Evolutionary conservation across 2,888 invertebrate species (phyloP).

Genomic region (Drosophila prolongata): DNA sequence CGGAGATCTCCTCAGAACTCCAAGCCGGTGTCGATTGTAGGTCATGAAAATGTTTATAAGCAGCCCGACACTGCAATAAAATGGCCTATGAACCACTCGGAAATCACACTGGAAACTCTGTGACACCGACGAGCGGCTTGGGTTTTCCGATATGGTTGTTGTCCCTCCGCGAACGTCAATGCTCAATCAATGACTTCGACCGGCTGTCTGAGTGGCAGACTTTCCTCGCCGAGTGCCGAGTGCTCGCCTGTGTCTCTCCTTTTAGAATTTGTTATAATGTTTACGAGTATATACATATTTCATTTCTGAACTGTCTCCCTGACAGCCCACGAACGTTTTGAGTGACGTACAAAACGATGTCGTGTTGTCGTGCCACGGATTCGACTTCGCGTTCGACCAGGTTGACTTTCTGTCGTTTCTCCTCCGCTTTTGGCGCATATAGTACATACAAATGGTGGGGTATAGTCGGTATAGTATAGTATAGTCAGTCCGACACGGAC

Average conservation of each 20-base stretch:
- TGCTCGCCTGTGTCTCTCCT: slow-evolving; percentile 52
- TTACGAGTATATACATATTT: slow-evolving; percentile 61
- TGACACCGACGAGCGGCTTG: not conserved
- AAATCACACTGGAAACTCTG: not conserved
- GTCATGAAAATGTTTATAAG: not conserved
- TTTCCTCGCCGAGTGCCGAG: slow-evolving; percentile 12
- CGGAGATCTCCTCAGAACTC: not conserved
- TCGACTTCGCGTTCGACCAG: slow-evolving; percentile 48
- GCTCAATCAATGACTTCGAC: slow-evolving; percentile 50
- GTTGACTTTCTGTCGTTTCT: slow-evolving; percentile 69
- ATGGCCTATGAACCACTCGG: not conserved
- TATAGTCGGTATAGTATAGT: slow-evolving; percentile 7
- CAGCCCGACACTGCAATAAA: not conserved
- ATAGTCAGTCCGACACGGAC: slow-evolving; percentile 11
- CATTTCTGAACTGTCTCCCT: slow-evolving; percentile 77
- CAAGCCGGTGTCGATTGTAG: not conserved
- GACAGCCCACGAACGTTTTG: slow-evolving; percentile 76
- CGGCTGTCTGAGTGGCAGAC: slow-evolving; percentile 25
- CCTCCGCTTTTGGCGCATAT: slow-evolving; percentile 50
- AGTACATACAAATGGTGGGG: slow-evolving; percentile 1
- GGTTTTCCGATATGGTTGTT: slow-evolving; percentile 1
- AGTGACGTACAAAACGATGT: slow-evolving; percentile 82
- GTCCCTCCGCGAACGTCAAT: slow-evolving; percentile 27
- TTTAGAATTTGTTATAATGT: slow-evolving; percentile 65
- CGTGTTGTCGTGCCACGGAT: slow-evolving; percentile 77